These are phyloP conservation scores for Tiliacea aurago DNA, from an alignment of 2,888 invertebrate species.

Conservation along the genomic window DNA sequence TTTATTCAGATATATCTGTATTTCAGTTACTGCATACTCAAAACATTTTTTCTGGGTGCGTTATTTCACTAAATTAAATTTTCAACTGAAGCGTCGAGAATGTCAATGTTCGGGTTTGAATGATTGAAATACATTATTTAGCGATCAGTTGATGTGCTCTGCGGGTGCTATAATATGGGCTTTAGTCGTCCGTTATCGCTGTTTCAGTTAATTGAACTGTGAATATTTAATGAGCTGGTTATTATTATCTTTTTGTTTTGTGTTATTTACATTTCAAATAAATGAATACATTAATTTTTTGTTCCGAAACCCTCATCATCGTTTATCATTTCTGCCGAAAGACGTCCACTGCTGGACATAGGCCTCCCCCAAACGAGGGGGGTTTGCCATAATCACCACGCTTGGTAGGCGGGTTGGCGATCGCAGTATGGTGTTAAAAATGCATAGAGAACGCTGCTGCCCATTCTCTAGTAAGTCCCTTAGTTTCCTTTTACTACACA, in stretches of 20 bases:
- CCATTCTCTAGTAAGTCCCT: too few species aligned
- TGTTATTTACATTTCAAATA: neutral
- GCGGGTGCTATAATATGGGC: neutral
- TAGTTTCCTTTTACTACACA: too few species aligned
- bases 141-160: neutral
- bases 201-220: constrained; percentile 22
- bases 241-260: neutral
- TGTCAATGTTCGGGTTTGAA: constrained; percentile 3
- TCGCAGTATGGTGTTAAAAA: too few species aligned
- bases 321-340: too few species aligned
- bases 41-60: neutral
- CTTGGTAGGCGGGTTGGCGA: too few species aligned
- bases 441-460: too few species aligned
- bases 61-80: too few species aligned
- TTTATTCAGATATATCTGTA: neutral
- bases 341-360: too few species aligned
- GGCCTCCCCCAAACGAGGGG: too few species aligned
- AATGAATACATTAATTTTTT: neutral
- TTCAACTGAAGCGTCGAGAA: constrained; percentile 2
- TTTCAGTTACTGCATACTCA: neutral
- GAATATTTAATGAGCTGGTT: neutral
- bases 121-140: constrained; percentile 31
- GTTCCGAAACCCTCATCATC: neutral
- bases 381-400: too few species aligned
- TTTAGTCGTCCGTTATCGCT: neutral